A percentile compares a stretch with the other conserved stretches of the same genome.
Evolutionary conservation across 2,797 vertebrate genomes (phyloP).

Genomic region (Toxotes lorentzi): DNA sequence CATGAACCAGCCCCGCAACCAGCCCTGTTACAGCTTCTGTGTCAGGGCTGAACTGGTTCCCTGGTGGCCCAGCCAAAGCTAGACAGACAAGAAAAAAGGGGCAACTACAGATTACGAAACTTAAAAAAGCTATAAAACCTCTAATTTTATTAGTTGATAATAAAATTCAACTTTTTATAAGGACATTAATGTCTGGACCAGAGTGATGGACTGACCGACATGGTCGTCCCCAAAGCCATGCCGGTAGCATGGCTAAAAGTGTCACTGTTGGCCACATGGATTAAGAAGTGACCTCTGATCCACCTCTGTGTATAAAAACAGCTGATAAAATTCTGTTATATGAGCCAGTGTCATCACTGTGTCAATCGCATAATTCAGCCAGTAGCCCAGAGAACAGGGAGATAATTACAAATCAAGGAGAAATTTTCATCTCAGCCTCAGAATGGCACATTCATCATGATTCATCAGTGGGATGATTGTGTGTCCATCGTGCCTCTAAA

Average conservation of each 20-base stretch:
- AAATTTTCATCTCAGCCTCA: conserved; percentile 14
- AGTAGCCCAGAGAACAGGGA: conserved; percentile 28
- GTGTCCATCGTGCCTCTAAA: not conserved
- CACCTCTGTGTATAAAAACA: not conserved
- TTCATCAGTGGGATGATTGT: conserved; percentile 38
- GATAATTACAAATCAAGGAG: conserved; percentile 27
- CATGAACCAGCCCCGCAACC: conserved; percentile 10
- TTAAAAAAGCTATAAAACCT: not conserved
- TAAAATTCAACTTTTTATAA: too few relatives aligned
- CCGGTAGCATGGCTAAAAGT: not conserved
- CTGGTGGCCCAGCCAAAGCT: not conserved
- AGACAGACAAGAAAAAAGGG: not conserved
- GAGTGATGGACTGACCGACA: not conserved
- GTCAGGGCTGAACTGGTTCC: not conserved
- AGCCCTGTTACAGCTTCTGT: not conserved
- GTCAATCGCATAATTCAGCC: conserved; percentile 41
- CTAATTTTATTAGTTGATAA: not conserved
- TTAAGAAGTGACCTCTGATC: not conserved
- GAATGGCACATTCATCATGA: conserved; percentile 17
- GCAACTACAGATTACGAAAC: not conserved
- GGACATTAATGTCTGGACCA: not conserved
- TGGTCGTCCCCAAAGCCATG: not conserved
- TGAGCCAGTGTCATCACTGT: not conserved
- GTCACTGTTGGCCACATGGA: not conserved
- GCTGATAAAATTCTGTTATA: not conserved